Percentiles rank a stretch among this genome's conserved stretches.
These are phyloP conservation scores for Sthenelais limicola DNA, from an alignment of 2,888 invertebrate species.

Conservation along the genomic window DNA sequence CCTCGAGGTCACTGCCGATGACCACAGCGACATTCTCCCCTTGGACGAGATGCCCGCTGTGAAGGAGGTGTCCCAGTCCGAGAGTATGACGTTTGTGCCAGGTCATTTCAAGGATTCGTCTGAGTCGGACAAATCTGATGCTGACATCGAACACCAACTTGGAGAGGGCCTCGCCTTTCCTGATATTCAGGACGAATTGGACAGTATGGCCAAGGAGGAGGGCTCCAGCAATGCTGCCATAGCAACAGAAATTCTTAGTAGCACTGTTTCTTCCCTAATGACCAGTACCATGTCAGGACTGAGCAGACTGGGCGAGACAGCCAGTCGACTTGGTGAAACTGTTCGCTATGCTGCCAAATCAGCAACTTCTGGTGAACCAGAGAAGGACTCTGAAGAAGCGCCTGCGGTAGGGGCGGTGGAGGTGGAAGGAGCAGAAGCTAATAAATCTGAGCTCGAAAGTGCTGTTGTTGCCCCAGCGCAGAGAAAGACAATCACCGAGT, in stretches of 20 bases:
- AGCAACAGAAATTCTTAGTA: conserved; percentile 55
- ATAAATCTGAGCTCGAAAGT: background rate
- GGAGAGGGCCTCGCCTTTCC: conserved; percentile 50
- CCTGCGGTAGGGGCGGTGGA: no score
- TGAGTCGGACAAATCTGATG: conserved; percentile 54
- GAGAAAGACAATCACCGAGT: conserved; percentile 31
- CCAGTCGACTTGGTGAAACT: conserved; percentile 41
- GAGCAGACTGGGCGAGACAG: conserved; percentile 50
- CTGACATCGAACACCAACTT: conserved; percentile 49
- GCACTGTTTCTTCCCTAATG: conserved; percentile 60
- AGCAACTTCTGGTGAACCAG: conserved; percentile 18
- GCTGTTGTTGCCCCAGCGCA: background rate
- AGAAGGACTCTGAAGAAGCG: conserved; percentile 4
- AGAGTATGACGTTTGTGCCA: conserved; percentile 53
- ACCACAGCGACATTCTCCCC: conserved; percentile 4
- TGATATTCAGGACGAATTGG: conserved; percentile 55
- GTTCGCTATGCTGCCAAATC: conserved; percentile 35
- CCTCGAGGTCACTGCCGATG: background rate
- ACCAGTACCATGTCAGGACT: conserved; percentile 59
- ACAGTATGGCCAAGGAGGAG: conserved; percentile 39
- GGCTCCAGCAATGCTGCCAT: conserved; percentile 45
- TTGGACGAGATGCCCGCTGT: background rate
- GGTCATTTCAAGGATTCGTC: conserved; percentile 61
- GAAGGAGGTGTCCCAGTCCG: conserved; percentile 16
- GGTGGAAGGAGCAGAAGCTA: background rate